Percentiles rank a stretch among this genome's conserved stretches.
Evolutionary conservation across 2,888 invertebrate genomes (phyloP).

Genomic region (Agriopis marginaria): DNA sequence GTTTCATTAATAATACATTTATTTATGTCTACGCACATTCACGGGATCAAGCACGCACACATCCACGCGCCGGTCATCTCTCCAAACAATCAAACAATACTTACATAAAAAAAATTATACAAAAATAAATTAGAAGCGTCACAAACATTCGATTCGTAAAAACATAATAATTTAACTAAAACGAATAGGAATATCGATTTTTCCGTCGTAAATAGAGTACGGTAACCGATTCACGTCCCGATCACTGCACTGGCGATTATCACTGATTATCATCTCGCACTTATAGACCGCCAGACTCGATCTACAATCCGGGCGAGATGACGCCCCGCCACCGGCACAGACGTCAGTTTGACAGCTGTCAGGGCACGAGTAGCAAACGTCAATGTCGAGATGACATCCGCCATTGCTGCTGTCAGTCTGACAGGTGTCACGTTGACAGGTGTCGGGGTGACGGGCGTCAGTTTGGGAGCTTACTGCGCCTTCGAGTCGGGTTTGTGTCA

Average conservation of each 20-base stretch:
- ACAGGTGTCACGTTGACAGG: conserved; percentile 36
- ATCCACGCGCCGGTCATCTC: conserved; percentile 4
- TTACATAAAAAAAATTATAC: conserved; percentile 31
- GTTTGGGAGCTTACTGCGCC: conserved; percentile 65
- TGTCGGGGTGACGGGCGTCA: conserved; percentile 24
- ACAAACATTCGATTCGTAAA: conserved; percentile 30
- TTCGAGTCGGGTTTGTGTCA: conserved; percentile 87
- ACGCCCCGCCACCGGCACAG: conserved; percentile 42
- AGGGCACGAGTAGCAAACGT: neutral
- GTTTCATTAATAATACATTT: conserved; percentile 26
- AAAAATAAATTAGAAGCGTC: conserved; percentile 38
- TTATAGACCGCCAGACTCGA: conserved; percentile 33
- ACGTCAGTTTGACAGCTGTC: conserved; percentile 35
- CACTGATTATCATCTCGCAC: conserved; percentile 49
- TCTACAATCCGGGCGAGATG: conserved; percentile 34
- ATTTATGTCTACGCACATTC: conserved; percentile 16
- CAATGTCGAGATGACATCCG: conserved; percentile 18
- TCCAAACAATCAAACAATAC: conserved; percentile 3
- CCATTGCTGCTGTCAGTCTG: conserved; percentile 24
- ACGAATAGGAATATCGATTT: conserved; percentile 65
- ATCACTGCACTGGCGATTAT: conserved; percentile 49
- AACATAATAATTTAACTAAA: conserved; percentile 45
- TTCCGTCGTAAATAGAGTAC: conserved; percentile 63
- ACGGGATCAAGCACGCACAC: conserved; percentile 7
- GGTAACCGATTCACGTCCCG: conserved; percentile 43